These are phyloP conservation scores for Drosophila ficusphila DNA, from an alignment of 1,140 invertebrate species.

Conservation along the genomic window DNA sequence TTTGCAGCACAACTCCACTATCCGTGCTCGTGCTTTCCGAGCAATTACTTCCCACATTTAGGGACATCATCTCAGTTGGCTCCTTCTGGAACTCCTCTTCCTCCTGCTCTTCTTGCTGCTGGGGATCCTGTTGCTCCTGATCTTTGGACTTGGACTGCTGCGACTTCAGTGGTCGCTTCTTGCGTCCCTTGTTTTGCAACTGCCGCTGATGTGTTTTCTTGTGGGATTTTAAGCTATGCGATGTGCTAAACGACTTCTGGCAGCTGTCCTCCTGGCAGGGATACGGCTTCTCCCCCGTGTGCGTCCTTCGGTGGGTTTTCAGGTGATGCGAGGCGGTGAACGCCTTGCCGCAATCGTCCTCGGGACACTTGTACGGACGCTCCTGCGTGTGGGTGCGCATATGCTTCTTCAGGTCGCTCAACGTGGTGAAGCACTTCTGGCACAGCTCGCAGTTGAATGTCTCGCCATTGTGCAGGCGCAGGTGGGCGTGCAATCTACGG, in stretches of 20 bases:
- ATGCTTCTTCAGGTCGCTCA: conserved; percentile 97
- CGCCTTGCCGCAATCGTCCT: conserved; percentile 94
- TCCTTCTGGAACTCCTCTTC: conserved; percentile 5
- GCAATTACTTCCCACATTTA: conserved; percentile 55
- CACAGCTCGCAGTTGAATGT: conserved; percentile 98
- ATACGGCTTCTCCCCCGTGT: conserved; percentile 89
- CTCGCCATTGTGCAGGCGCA: conserved; percentile 95
- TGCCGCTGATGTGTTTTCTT: conserved; percentile 87
- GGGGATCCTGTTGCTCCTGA: conserved; percentile 7
- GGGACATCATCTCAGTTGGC: conserved; percentile 37
- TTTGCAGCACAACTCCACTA: conserved; percentile 52
- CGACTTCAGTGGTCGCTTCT: conserved; percentile 50
- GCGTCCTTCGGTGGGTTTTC: conserved; percentile 89
- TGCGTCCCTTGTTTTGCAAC: conserved; percentile 62
- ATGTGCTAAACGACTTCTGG: conserved; percentile 91
- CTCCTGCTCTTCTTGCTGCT: conserved; percentile 8
- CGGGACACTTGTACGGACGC: conserved; percentile 93
- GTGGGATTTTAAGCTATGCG: conserved; percentile 92
- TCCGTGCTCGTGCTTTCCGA: conserved; percentile 64
- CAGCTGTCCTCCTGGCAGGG: conserved; percentile 90
- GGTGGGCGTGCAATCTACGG: conserved; percentile 93
- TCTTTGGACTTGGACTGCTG: conserved; percentile 9
- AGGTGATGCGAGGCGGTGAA: conserved; percentile 97
- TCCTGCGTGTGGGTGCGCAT: conserved; percentile 96
- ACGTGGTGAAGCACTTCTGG: conserved; percentile 96